These are phyloP conservation scores for Varecia variegata DNA, from an alignment of 2,797 vertebrate species.

Conservation along the genomic window DNA sequence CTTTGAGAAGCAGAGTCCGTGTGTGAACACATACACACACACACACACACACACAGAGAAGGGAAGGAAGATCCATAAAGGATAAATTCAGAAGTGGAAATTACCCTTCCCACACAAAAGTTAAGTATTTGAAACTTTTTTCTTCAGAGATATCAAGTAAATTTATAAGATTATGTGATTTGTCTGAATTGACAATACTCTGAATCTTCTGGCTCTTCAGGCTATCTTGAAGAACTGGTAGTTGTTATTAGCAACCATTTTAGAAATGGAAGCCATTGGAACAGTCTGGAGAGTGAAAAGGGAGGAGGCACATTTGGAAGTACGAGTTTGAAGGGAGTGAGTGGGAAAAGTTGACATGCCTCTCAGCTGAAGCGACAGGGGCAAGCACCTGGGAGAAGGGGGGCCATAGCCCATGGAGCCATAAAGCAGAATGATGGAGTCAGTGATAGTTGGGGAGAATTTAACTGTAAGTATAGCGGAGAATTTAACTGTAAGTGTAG, in stretches of 20 bases:
- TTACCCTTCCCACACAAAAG: neutral
- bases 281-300: neutral
- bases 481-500: neutral
- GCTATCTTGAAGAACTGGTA: neutral
- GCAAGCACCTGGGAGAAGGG: accelerated
- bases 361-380: neutral
- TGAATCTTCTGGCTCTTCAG: neutral
- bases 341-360: accelerated
- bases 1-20: neutral
- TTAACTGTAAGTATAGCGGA: neutral
- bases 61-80: neutral
- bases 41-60: neutral
- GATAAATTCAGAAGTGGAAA: neutral
- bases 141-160: neutral
- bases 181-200: neutral
- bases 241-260: neutral
- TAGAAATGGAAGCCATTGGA: neutral
- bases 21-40: too few species aligned
- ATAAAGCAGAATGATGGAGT: neutral
- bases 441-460: neutral
- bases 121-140: neutral
- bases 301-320: neutral
- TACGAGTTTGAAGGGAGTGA: neutral
- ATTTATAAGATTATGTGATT: neutral
- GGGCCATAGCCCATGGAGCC: accelerated